Conservation (phyloP, 2,113 vertebrate species). For the Gymnocephalus cernua region DNA sequence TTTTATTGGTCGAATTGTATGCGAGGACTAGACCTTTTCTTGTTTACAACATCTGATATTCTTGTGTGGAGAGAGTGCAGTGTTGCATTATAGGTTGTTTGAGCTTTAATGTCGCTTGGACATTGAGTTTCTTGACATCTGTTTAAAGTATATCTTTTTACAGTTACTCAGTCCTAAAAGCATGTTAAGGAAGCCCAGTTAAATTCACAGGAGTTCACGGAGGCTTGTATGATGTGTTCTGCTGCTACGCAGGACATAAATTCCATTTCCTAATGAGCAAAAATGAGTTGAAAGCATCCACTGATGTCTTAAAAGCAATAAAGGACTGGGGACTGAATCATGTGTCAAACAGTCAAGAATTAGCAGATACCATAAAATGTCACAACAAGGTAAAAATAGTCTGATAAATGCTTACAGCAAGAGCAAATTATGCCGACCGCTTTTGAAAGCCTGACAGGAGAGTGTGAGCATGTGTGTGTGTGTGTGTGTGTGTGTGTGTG, state of each 20-base stretch:
- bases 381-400: background rate
- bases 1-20: background rate
- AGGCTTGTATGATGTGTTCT: background rate
- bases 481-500: background rate
- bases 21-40: background rate
- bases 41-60: background rate
- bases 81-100: background rate
- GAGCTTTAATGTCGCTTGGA: background rate
- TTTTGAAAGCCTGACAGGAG: background rate
- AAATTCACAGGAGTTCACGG: background rate
- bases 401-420: background rate
- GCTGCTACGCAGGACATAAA: background rate
- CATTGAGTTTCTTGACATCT: background rate
- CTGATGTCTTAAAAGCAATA: conserved; percentile 5
- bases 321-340: background rate
- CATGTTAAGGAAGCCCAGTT: background rate
- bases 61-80: background rate
- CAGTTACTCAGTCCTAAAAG: background rate
- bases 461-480: background rate
- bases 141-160: background rate
- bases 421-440: background rate
- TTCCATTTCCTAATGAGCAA: background rate
- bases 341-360: conserved; percentile 9
- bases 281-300: background rate
- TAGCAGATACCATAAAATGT: background rate